Percentiles rank a stretch among this genome's conserved stretches.
These are phyloP conservation scores for Poeciliopsis turneri DNA, from an alignment of 2,797 vertebrate species.

Conservation along the genomic window DNA sequence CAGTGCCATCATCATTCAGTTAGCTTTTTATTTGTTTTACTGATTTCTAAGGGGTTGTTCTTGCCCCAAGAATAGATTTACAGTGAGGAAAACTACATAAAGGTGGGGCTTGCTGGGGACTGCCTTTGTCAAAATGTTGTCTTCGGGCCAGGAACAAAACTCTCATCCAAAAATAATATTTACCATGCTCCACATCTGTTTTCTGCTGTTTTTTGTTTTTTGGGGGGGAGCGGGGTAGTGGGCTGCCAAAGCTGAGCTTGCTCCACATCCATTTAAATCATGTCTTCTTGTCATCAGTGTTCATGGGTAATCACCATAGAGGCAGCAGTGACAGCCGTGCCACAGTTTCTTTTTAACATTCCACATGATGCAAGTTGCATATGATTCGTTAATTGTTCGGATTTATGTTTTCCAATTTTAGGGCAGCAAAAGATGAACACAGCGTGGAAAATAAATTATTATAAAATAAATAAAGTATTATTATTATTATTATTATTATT, in stretches of 20 bases:
- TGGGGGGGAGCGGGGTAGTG: constrained; percentile 23
- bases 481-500: too few species aligned
- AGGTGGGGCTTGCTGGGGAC: constrained; percentile 4
- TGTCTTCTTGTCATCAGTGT: constrained; percentile 32
- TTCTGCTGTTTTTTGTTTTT: constrained; percentile 4
- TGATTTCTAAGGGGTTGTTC: constrained; percentile 17
- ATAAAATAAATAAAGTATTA: too few species aligned
- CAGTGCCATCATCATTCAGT: constrained; percentile 38
- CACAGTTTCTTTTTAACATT: constrained; percentile 23
- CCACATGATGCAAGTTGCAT: constrained; percentile 7
- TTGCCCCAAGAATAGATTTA: neutral
- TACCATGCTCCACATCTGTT: constrained; percentile 26
- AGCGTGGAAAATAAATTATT: neutral
- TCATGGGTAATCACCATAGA: neutral
- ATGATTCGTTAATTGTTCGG: neutral
- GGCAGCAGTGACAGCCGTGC: neutral
- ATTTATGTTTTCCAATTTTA: constrained; percentile 8
- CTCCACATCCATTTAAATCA: constrained; percentile 52
- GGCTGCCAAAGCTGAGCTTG: constrained; percentile 13
- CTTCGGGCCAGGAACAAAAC: constrained; percentile 32
- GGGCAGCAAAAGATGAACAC: neutral
- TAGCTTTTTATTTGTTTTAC: constrained; percentile 18
- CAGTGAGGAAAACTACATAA: constrained; percentile 12
- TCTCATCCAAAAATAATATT: constrained; percentile 45
- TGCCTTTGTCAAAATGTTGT: constrained; percentile 18